Evolutionary conservation across 2,113 vertebrate species (phyloP).

Genomic region (Scalopus aquaticus): DNA sequence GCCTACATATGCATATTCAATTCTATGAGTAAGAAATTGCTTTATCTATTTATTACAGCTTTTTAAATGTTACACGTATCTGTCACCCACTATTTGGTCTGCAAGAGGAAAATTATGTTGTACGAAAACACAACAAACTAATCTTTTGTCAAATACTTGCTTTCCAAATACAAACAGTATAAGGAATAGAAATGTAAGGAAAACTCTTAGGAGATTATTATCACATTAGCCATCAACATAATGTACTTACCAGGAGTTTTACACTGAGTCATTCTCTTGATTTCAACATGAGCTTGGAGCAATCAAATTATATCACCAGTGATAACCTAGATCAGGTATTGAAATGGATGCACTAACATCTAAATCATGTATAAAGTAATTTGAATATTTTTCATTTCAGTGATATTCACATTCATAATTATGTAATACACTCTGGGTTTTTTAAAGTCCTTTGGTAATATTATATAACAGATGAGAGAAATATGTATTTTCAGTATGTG

Average conservation of each 20-base stretch:
- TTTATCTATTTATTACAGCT: background rate
- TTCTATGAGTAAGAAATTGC: background rate
- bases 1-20: background rate
- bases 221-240: background rate
- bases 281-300: background rate
- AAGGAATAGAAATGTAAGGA: slow-evolving; percentile 23
- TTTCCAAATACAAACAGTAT: background rate
- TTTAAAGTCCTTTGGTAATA: background rate
- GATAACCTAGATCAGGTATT: background rate
- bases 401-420: background rate
- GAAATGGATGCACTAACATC: background rate
- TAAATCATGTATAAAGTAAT: background rate
- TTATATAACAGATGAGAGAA: background rate
- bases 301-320: background rate
- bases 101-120: background rate
- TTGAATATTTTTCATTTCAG: background rate
- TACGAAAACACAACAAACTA: background rate
- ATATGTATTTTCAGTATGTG: background rate
- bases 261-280: background rate
- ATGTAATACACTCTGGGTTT: background rate
- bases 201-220: background rate
- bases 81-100: background rate
- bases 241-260: background rate
- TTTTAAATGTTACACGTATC: background rate
- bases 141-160: background rate